phyloP scores from a whole-genome alignment of 2,888 invertebrate genomes.

The Scrobipalpa atriplicella region DNA sequence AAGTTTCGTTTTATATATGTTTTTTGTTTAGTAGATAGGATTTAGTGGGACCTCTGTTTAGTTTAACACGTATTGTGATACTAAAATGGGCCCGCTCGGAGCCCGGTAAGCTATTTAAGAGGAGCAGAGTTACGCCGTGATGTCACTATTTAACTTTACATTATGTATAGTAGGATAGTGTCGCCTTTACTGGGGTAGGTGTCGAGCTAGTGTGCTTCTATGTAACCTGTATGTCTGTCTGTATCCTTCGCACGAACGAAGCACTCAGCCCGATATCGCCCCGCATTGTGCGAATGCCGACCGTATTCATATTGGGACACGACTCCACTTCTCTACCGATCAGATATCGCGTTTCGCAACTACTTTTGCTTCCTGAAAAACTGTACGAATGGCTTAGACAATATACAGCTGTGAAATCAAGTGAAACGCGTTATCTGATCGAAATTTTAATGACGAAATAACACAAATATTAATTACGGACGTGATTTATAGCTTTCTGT shows the following conservation, averaged over 20 bases:
- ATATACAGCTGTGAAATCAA: not conserved
- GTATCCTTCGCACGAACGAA: not conserved
- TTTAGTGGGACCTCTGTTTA: slow-evolving; percentile 69
- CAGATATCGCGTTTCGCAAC: not conserved
- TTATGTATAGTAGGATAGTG: slow-evolving; percentile 27
- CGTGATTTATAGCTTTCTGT: not conserved
- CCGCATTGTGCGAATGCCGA: not conserved
- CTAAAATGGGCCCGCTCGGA: slow-evolving; percentile 69
- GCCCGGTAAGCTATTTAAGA: slow-evolving; percentile 69
- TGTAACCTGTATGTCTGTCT: slow-evolving; percentile 4
- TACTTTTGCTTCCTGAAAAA: not conserved
- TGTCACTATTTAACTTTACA: slow-evolving; percentile 28
- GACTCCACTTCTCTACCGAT: not conserved
- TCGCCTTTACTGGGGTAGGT: not conserved
- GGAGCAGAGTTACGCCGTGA: slow-evolving; percentile 43
- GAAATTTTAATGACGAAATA: not conserved
- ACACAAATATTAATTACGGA: not conserved
- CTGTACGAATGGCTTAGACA: slow-evolving; percentile 8
- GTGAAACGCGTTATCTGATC: not conserved
- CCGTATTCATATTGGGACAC: slow-evolving; percentile 5
- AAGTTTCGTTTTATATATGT: slow-evolving; percentile 64
- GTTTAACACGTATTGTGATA: slow-evolving; percentile 78
- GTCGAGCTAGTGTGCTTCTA: not conserved
- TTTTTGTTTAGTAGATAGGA: slow-evolving; percentile 61
- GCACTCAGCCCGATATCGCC: not conserved